These are phyloP conservation scores for Heptranchias perlo DNA, from an alignment of 2,113 vertebrate species.

Conservation along the genomic window DNA sequence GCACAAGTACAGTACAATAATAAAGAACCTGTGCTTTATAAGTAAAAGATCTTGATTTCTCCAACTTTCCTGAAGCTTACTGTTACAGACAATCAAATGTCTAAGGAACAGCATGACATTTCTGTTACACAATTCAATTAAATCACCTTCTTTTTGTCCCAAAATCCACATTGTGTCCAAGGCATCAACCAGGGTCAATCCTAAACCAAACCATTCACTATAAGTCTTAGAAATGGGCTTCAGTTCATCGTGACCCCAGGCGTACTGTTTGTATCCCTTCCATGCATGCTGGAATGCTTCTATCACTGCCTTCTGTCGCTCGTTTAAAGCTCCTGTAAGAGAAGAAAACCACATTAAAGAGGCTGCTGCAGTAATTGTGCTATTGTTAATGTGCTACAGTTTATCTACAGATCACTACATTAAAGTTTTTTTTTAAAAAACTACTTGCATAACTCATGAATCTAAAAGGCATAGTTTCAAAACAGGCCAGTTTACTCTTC, in stretches of 20 bases:
- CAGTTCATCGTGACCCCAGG: constrained; percentile 94
- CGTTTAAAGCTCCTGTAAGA: constrained; percentile 39
- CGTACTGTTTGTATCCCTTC: constrained; percentile 79
- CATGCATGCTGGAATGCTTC: constrained; percentile 86
- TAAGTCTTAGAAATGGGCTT: constrained; percentile 86
- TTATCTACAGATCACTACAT: no score
- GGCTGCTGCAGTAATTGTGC: background rate
- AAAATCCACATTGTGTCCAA: constrained; percentile 98
- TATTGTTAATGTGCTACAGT: background rate
- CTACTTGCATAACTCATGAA: background rate
- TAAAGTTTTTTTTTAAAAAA: background rate
- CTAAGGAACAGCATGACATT: background rate
- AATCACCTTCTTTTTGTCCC: constrained; percentile 78
- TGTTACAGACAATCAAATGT: no score
- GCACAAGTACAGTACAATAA: background rate
- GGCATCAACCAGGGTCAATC: constrained; percentile 83
- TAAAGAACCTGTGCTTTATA: background rate
- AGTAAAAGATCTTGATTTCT: background rate
- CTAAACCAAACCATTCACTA: constrained; percentile 90
- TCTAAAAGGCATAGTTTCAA: background rate
- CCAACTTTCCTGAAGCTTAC: background rate
- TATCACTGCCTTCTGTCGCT: constrained; percentile 69
- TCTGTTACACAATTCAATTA: background rate
- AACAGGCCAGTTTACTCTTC: background rate
- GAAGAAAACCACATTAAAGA: background rate